These are phyloP conservation scores for Diplodus sargus DNA, from an alignment of 2,797 vertebrate genomes.

Conservation along the genomic window DNA sequence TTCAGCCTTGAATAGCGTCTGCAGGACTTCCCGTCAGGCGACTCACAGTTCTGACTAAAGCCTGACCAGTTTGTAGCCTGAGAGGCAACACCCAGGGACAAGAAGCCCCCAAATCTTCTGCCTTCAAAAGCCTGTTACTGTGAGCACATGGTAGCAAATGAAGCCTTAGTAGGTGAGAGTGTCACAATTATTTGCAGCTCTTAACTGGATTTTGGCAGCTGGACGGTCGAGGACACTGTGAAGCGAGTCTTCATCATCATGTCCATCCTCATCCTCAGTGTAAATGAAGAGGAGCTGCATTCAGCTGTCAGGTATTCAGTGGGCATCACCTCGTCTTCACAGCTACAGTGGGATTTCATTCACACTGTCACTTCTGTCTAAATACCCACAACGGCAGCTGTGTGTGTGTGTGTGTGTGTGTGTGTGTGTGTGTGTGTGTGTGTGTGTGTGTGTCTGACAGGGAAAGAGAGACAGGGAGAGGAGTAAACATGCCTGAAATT, in stretches of 20 bases:
- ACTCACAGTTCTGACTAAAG: neutral
- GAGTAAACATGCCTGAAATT: conserved; percentile 78
- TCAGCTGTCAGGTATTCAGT: conserved; percentile 68
- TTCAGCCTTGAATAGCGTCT: neutral
- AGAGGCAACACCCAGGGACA: conserved; percentile 22
- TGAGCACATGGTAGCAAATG: conserved; percentile 15
- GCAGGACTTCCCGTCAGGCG: neutral
- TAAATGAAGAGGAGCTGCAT: conserved; percentile 34
- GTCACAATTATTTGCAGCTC: conserved; percentile 9
- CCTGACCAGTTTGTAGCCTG: conserved; percentile 1
- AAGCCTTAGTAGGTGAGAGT: neutral
- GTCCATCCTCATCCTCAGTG: neutral
- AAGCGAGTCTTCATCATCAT: conserved; percentile 15
- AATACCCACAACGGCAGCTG: conserved; percentile 51
- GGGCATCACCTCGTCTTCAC: conserved; percentile 57
- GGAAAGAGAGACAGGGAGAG: conserved; percentile 28
- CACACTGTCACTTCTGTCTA: conserved; percentile 60
- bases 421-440: conserved; percentile 27
- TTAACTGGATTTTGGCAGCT: conserved; percentile 15
- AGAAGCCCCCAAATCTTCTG: neutral
- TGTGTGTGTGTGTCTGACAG: conserved; percentile 3
- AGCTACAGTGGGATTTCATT: conserved; percentile 60
- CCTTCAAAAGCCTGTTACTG: neutral
- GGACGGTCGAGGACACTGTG: conserved; percentile 30
- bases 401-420: conserved; percentile 28